phyloP scores from a whole-genome alignment of 2,888 invertebrate species.

The Heliothis peltigera region DNA sequence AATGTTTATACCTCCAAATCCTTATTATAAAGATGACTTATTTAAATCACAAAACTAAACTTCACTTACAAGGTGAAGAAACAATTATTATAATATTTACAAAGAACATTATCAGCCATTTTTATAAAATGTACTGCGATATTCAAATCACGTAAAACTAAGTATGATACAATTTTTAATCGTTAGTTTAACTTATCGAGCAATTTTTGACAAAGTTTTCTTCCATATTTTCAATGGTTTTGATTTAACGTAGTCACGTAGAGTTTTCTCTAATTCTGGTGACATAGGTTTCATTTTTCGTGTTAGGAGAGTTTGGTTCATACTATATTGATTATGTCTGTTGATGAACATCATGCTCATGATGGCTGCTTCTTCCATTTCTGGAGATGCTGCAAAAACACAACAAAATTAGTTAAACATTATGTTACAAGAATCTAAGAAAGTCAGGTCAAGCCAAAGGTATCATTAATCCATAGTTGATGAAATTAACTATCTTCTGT shows the following conservation, averaged over 20 bases:
- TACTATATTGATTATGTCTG: slow-evolving; percentile 72
- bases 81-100: slow-evolving; percentile 10
- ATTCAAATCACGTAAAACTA: background rate
- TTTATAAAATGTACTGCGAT: slow-evolving; percentile 9
- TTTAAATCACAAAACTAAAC: slow-evolving; percentile 23
- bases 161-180: slow-evolving; percentile 4
- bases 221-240: slow-evolving; percentile 78
- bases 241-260: slow-evolving; percentile 74
- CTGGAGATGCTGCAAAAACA: slow-evolving; percentile 73
- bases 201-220: slow-evolving; percentile 63
- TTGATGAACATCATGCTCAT: slow-evolving; percentile 78
- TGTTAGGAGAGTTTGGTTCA: slow-evolving; percentile 71
- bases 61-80: slow-evolving; percentile 13
- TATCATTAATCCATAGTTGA: too few relatives aligned
- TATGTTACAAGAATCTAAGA: background rate
- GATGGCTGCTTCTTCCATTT: slow-evolving; percentile 80
- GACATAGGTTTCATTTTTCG: slow-evolving; percentile 77
- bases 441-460: too few relatives aligned
- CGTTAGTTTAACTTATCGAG: background rate
- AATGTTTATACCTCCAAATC: slow-evolving; percentile 2
- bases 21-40: slow-evolving; percentile 11
- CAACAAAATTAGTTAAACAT: slow-evolving; percentile 9
- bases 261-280: slow-evolving; percentile 68
- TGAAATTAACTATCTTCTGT: too few relatives aligned
- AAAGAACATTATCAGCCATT: slow-evolving; percentile 13